These are phyloP conservation scores for Phalanger gymnotis DNA, from an alignment of 2,797 vertebrate species.

Conservation along the genomic window DNA sequence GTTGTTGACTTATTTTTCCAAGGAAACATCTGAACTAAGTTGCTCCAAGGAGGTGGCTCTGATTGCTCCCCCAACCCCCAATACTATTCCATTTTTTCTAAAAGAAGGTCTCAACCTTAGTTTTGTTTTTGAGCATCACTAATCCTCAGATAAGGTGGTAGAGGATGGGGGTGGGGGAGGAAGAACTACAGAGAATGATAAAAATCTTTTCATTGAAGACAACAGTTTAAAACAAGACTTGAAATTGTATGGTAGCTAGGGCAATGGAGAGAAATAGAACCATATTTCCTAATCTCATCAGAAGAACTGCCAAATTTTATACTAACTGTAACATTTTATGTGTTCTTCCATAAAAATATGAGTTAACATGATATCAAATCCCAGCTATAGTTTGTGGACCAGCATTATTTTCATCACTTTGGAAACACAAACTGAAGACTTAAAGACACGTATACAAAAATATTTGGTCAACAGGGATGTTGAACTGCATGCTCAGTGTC, in stretches of 20 bases:
- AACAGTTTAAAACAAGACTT: constrained; percentile 1
- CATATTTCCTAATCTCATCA: not conserved
- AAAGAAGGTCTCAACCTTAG: no score
- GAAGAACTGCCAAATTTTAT: constrained; percentile 2
- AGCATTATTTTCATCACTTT: not conserved
- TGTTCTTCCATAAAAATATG: constrained; percentile 14
- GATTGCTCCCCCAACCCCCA: no score
- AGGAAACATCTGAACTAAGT: not conserved
- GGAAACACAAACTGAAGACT: not conserved
- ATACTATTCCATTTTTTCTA: no score
- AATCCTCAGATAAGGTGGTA: no score
- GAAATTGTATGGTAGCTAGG: not conserved
- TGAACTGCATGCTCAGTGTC: no score
- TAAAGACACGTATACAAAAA: not conserved
- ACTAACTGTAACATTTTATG: not conserved
- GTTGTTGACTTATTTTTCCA: no score
- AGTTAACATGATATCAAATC: not conserved
- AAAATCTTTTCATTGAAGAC: not conserved
- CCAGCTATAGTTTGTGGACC: no score
- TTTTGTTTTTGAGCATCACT: no score
- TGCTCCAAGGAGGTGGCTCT: not conserved
- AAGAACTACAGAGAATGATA: no score
- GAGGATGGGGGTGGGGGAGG: no score
- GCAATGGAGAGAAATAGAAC: not conserved
- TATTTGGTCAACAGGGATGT: not conserved